Conservation (phyloP, 2,888 invertebrate genomes). For the Halictus ligatus region DNA sequence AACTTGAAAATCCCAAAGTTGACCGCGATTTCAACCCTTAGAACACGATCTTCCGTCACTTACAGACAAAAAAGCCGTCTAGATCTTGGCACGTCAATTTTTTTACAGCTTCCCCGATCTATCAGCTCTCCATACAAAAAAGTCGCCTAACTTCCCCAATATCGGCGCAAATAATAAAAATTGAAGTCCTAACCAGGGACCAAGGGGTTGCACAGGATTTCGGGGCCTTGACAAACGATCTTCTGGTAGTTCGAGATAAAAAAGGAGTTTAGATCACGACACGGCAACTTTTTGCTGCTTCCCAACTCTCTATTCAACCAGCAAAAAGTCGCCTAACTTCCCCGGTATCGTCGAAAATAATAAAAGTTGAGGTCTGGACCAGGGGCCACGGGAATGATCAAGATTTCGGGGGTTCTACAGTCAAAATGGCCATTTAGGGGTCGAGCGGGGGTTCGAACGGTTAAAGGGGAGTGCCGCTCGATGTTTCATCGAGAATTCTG, state of each 20-base stretch:
- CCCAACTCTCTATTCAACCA: neutral
- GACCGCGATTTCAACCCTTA: too few relatives aligned
- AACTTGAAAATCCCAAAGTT: neutral
- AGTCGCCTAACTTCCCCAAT: too few relatives aligned
- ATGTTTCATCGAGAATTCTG: conserved; percentile 14
- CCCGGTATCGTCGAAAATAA: neutral
- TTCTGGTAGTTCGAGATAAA: neutral
- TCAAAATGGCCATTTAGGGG: neutral
- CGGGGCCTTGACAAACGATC: neutral
- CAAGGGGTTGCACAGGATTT: neutral
- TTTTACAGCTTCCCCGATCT: too few relatives aligned
- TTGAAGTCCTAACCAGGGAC: neutral
- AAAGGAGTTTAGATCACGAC: too few relatives aligned
- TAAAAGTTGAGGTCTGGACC: neutral
- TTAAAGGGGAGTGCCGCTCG: neutral
- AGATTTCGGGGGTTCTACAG: neutral
- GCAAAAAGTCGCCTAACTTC: neutral
- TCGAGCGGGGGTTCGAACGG: neutral
- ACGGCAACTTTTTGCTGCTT: too few relatives aligned
- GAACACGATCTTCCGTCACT: too few relatives aligned
- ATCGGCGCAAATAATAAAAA: neutral
- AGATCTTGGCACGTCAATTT: too few relatives aligned
- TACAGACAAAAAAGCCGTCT: too few relatives aligned
- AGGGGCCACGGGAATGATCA: neutral
- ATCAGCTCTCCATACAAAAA: neutral